Conservation (phyloP, 2,888 invertebrate genomes). For the Polietes domitor region DNA sequence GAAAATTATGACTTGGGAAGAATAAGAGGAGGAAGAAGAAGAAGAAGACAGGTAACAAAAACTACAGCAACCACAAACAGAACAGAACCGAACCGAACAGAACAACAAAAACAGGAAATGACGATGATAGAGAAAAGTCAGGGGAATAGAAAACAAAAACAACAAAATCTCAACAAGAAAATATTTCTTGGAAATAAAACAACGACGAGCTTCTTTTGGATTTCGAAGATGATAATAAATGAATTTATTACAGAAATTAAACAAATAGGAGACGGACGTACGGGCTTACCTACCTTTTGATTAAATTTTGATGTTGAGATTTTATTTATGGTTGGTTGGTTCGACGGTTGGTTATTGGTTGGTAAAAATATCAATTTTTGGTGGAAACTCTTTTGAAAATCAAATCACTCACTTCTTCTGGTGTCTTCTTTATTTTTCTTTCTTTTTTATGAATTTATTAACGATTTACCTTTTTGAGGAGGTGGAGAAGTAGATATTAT, state of each 20-base stretch:
- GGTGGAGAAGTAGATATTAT: too few species aligned
- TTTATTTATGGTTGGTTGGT: neutral
- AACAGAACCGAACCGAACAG: too few species aligned
- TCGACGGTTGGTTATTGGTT: too few species aligned
- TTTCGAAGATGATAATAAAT: slow-evolving; percentile 15
- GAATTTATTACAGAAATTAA: neutral
- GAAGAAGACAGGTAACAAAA: slow-evolving; percentile 4
- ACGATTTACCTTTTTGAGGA: neutral
- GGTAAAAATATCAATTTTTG: neutral
- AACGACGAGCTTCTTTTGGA: too few species aligned
- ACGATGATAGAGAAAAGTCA: slow-evolving; percentile 30
- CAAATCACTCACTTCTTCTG: neutral
- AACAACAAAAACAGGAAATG: slow-evolving; percentile 51
- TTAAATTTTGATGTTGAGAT: neutral
- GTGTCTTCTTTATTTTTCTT: neutral
- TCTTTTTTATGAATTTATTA: neutral
- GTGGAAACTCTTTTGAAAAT: neutral
- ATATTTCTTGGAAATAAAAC: too few species aligned
- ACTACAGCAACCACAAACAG: slow-evolving; percentile 1
- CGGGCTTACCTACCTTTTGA: neutral
- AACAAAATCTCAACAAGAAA: too few species aligned
- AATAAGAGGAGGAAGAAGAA: neutral
- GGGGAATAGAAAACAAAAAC: neutral
- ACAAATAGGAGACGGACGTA: too few species aligned
- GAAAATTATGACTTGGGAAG: slow-evolving; percentile 37